Conservation (phyloP, 2,888 invertebrate species). For the Sesia bembeciformis region DNA sequence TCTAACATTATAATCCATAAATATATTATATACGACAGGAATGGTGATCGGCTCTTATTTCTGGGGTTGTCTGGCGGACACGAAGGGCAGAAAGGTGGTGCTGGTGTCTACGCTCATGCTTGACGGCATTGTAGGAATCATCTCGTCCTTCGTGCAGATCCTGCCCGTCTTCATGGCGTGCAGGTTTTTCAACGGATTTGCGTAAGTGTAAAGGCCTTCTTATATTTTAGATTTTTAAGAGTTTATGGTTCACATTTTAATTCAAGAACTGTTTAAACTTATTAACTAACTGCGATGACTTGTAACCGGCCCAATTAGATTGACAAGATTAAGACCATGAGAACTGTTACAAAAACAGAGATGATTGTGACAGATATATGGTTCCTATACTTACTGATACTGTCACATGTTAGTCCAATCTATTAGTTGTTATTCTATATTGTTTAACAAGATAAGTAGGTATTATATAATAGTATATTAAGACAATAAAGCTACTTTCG, state of each 20-base stretch:
- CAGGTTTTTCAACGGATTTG: constrained; percentile 85
- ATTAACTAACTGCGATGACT: neutral
- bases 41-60: constrained; percentile 89
- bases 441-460: too few relatives aligned
- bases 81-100: constrained; percentile 84
- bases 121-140: constrained; percentile 81
- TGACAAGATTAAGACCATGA: too few relatives aligned
- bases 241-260: neutral
- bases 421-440: too few relatives aligned
- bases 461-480: too few relatives aligned
- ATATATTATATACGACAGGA: constrained; percentile 51
- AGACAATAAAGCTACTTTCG: too few relatives aligned
- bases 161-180: constrained; percentile 82
- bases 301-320: too few relatives aligned
- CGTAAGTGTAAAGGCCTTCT: constrained; percentile 70
- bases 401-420: too few relatives aligned
- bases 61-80: constrained; percentile 89
- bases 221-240: neutral
- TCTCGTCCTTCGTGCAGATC: constrained; percentile 83
- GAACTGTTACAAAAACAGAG: too few relatives aligned
- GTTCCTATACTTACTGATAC: too few relatives aligned
- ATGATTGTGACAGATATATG: too few relatives aligned
- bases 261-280: neutral
- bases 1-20: too few relatives aligned
- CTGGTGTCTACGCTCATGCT: constrained; percentile 82